A percentile compares a stretch with the other conserved stretches of the same genome.
Conservation (phyloP, 2,888 invertebrate genomes). For the Aethes cnicana region DNA sequence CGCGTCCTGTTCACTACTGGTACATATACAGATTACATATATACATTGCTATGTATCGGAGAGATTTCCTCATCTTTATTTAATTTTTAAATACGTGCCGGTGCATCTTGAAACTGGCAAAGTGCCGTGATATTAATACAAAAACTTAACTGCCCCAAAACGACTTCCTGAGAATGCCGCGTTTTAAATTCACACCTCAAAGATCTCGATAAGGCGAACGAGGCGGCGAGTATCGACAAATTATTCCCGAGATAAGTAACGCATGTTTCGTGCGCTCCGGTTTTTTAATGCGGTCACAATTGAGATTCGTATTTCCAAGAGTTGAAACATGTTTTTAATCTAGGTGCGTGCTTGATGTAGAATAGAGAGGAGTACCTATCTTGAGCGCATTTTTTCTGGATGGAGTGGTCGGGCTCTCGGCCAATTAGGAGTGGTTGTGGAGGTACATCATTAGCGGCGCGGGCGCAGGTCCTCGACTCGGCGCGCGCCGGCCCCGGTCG, state of each 20-base stretch:
- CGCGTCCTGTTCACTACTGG: constrained; percentile 47
- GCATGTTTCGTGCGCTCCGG: constrained; percentile 44
- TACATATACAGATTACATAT: constrained; percentile 35
- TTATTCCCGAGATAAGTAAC: constrained; percentile 56
- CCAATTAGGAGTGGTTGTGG: constrained; percentile 76
- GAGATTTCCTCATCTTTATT: constrained; percentile 36
- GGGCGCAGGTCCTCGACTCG: constrained; percentile 48
- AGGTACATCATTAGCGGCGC: constrained; percentile 74
- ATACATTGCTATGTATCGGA: constrained; percentile 43
- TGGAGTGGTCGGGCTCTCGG: constrained; percentile 61
- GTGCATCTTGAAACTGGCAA: constrained; percentile 36
- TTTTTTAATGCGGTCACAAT: constrained; percentile 48
- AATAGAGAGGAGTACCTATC: constrained; percentile 51
- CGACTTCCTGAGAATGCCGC: constrained; percentile 51
- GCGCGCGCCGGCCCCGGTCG: constrained; percentile 59
- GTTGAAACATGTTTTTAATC: constrained; percentile 46
- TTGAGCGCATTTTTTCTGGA: constrained; percentile 64
- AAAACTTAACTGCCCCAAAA: constrained; percentile 42
- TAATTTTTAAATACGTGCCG: constrained; percentile 13
- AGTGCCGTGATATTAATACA: constrained; percentile 42
- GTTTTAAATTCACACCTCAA: constrained; percentile 64
- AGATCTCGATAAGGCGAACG: constrained; percentile 62
- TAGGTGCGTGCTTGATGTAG: constrained; percentile 48
- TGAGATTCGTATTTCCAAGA: constrained; percentile 52
- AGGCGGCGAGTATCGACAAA: constrained; percentile 53